Evolutionary conservation across 2,888 invertebrate genomes (phyloP), one percentile per base, ranked within the genome.

Genomic region (Acleris laterana): DNA sequence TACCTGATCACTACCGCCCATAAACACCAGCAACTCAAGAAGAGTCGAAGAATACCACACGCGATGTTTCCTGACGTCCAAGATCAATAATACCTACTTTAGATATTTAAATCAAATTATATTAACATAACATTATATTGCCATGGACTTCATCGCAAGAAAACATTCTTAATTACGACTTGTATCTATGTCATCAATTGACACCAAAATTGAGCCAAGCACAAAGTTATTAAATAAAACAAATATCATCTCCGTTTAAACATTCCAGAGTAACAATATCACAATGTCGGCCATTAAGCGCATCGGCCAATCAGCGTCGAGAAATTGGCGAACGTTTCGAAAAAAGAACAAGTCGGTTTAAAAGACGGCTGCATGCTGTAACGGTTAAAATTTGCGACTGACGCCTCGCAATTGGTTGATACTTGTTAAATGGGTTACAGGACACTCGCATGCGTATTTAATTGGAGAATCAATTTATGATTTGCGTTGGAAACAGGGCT

Each of bases 351-450:
- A 50, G 19, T 58, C 20, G 19, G 51, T 53, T 52, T 56, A 20
- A 38, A 53, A 46, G 28, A 55, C 53, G 59, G 46, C 55, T 51
- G 59, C 55, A 56, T 60, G 49, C 28, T 63, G 16, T 53, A 65
- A 61, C 65, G 60, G 60, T 65, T 61, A 60, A 60, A 64, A 60
- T 32, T 57, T 57, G 55, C 56, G 50, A 44, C 55, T 61, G 60
- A 61, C 65, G 65, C 50, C 44, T 55, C 32, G 60, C 60, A 65
- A 65, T 56, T 65, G 65, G 49, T n/a, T 56, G 65, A 44, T 60
- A 55, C 50, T 44, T 65, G 44, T 42, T 19, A 42, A 65, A 65
- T 55, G 44, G 60, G 56, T 25, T 42, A 13, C 57, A 57, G 57
- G 57, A 57, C 57, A 13, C 28, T 50, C 13, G 51, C 48, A 32